phyloP scores from a whole-genome alignment of 2,113 vertebrate species.

The Anarhynchus alexandrinus region DNA sequence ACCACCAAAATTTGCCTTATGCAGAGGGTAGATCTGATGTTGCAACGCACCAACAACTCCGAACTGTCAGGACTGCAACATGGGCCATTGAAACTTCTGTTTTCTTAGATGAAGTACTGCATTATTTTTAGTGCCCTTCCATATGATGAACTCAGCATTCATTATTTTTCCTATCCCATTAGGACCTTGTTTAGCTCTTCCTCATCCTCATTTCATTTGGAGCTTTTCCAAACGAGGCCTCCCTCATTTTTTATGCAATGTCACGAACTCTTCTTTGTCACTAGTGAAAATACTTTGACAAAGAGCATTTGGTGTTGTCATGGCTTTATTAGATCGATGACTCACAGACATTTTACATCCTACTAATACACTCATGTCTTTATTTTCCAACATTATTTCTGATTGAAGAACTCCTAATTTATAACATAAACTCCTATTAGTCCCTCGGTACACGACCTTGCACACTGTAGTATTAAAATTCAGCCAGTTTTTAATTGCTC shows the following conservation, averaged over 20 bases:
- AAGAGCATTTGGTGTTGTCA: background rate
- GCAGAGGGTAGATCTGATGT: fast-evolving
- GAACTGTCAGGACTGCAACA: background rate
- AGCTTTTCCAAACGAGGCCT: background rate
- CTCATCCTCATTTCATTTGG: background rate
- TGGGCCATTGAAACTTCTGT: no score
- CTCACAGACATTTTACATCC: background rate
- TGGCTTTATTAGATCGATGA: background rate
- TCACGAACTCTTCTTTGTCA: background rate
- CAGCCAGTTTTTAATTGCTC: background rate
- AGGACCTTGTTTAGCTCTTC: background rate
- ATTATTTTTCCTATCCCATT: background rate
- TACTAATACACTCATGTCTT: fast-evolving
- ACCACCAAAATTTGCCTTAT: no score
- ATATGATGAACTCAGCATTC: fast-evolving
- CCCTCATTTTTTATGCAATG: background rate
- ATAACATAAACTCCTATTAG: background rate
- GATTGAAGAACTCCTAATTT: background rate
- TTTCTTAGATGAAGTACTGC: background rate
- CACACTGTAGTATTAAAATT: background rate
- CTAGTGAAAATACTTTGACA: background rate
- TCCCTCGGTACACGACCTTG: background rate
- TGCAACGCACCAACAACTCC: background rate
- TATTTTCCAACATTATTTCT: background rate
- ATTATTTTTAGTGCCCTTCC: background rate